phyloP scores from a whole-genome alignment of 1,140 invertebrate genomes.

The Zaprionus capensis region DNA sequence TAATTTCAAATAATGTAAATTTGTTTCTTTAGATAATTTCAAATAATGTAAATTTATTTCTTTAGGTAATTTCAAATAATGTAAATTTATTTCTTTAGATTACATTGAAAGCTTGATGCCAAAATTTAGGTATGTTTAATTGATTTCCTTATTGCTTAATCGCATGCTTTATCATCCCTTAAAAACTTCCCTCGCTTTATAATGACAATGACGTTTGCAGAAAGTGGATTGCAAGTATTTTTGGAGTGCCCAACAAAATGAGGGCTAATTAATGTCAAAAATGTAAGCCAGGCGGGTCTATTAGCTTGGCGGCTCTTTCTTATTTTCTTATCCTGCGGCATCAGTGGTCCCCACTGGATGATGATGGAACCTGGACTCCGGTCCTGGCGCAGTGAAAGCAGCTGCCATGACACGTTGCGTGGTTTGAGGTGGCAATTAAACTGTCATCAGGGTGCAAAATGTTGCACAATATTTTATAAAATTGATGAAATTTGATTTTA shows the following conservation, averaged over 20 bases:
- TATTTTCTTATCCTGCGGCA: constrained; percentile 58
- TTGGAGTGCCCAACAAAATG: constrained; percentile 55
- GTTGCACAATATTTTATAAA: constrained; percentile 51
- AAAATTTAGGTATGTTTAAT: not conserved
- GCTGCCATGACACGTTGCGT: constrained; percentile 48
- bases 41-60: too few relatives aligned
- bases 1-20: too few relatives aligned
- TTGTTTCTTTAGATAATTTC: not conserved
- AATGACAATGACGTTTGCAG: constrained; percentile 53
- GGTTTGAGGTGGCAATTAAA: constrained; percentile 62
- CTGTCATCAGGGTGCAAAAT: constrained; percentile 70
- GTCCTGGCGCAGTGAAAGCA: constrained; percentile 66
- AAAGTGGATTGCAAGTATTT: constrained; percentile 33
- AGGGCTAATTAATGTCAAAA: constrained; percentile 71
- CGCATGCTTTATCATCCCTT: constrained; percentile 1
- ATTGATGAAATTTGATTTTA: constrained; percentile 78
- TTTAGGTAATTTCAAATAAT: too few relatives aligned
- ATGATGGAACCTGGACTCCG: constrained; percentile 41
- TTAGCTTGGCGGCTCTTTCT: constrained; percentile 17
- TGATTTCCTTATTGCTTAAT: not conserved
- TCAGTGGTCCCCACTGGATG: constrained; percentile 40
- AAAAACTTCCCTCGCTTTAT: constrained; percentile 6
- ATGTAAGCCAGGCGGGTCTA: constrained; percentile 45
- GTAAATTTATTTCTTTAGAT: not conserved
- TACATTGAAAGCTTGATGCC: not conserved